A percentile compares a stretch with the other conserved stretches of the same genome.
phyloP scores from a whole-genome alignment of 2,113 vertebrate genomes.

The Eolophus roseicapilla region DNA sequence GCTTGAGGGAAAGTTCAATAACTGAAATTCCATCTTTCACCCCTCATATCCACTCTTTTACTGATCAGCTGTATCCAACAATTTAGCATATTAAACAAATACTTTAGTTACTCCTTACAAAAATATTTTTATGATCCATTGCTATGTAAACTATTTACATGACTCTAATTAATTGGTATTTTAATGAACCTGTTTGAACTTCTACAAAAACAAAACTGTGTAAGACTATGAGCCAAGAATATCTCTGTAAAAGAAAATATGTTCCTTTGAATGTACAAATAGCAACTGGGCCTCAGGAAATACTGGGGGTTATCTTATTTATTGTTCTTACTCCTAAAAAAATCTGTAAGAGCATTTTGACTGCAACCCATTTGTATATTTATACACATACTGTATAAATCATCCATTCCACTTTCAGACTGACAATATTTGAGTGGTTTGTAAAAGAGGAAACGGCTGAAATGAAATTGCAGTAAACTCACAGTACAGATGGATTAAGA shows the following conservation, averaged over 20 bases:
- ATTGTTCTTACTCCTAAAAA: background rate
- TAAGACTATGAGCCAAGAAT: background rate
- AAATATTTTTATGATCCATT: background rate
- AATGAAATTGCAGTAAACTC: background rate
- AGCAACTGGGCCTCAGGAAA: background rate
- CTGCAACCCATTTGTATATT: background rate
- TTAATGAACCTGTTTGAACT: background rate
- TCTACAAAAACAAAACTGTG: background rate
- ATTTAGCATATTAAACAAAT: background rate
- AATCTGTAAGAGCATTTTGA: background rate
- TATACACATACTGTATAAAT: background rate
- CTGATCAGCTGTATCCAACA: background rate
- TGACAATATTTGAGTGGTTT: background rate
- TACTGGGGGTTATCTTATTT: background rate
- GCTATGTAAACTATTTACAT: background rate
- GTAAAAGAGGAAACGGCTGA: background rate
- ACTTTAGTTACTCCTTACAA: background rate
- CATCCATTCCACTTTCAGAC: background rate
- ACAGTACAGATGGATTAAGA: background rate
- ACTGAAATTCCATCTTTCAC: background rate
- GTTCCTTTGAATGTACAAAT: background rate
- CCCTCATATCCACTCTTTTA: background rate
- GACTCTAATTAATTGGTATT: background rate
- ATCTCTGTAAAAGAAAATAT: background rate
- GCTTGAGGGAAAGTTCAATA: background rate